A percentile compares a stretch with the other conserved stretches of the same genome.
Conservation (phyloP, 2,113 vertebrate genomes). For the Dissostichus mawsoni region DNA sequence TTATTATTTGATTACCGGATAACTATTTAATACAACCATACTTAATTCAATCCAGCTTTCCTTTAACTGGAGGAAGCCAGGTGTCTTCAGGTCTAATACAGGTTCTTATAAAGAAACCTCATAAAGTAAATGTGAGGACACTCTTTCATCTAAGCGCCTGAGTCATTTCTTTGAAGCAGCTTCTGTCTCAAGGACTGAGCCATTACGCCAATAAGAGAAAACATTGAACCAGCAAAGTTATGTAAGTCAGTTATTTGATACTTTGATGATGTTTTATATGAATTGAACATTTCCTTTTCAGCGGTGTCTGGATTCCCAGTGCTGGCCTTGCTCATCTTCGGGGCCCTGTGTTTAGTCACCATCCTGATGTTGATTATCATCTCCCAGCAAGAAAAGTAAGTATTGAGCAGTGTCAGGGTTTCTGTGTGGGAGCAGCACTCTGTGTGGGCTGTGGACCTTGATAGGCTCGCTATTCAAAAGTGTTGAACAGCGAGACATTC, state of each 20-base stretch:
- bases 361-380: constrained; percentile 87
- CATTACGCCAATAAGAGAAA: background rate
- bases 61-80: too few relatives aligned
- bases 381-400: constrained; percentile 92
- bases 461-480: background rate
- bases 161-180: background rate
- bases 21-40: too few relatives aligned
- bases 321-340: constrained; percentile 87
- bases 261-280: background rate
- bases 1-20: too few relatives aligned
- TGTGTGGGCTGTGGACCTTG: background rate
- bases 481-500: background rate
- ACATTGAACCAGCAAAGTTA: background rate
- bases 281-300: constrained; percentile 10
- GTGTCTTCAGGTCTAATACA: too few relatives aligned
- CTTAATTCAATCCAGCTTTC: too few relatives aligned
- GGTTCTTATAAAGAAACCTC: background rate
- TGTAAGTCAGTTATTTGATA: background rate
- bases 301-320: constrained; percentile 88
- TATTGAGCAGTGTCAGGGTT: background rate
- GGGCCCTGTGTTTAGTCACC: constrained; percentile 83
- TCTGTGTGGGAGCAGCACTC: background rate
- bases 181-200: background rate
- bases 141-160: too few relatives aligned
- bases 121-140: too few relatives aligned